These are phyloP conservation scores for Hyles vespertilio DNA, from an alignment of 1,140 invertebrate genomes.

Conservation along the genomic window DNA sequence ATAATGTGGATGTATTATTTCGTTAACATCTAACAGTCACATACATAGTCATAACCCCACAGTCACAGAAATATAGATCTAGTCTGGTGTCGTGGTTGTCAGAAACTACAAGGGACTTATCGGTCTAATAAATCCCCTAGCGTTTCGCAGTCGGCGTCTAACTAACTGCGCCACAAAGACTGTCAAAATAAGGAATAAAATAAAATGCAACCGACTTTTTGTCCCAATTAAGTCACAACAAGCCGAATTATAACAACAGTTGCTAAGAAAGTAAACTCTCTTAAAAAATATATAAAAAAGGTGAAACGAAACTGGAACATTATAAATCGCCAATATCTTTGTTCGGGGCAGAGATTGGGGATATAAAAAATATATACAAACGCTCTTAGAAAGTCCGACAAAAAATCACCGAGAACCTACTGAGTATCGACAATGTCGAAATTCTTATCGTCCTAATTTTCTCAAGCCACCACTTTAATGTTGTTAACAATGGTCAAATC, in stretches of 20 bases:
- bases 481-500: slow-evolving; percentile 24
- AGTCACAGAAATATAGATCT: no score
- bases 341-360: slow-evolving; percentile 7
- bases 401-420: slow-evolving; percentile 16
- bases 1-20: no score
- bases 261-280: slow-evolving; percentile 1
- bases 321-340: slow-evolving; percentile 18
- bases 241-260: neutral
- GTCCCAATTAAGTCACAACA: no score
- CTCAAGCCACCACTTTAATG: slow-evolving; percentile 6
- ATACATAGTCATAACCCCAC: no score
- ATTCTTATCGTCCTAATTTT: slow-evolving; percentile 13
- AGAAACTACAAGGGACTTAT: no score
- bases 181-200: no score
- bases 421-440: slow-evolving; percentile 10
- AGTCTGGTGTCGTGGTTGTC: no score
- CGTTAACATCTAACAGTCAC: no score
- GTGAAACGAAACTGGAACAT: slow-evolving; percentile 12
- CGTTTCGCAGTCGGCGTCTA: no score
- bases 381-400: slow-evolving; percentile 25
- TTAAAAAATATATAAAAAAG: slow-evolving; percentile 2
- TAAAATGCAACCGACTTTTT: no score
- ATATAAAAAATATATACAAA: slow-evolving; percentile 18
- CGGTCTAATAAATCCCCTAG: no score
- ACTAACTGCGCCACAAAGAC: no score